A percentile compares a stretch with the other conserved stretches of the same genome.
Evolutionary conservation across 1,140 invertebrate genomes (phyloP).

Genomic region (Samia ricini): DNA sequence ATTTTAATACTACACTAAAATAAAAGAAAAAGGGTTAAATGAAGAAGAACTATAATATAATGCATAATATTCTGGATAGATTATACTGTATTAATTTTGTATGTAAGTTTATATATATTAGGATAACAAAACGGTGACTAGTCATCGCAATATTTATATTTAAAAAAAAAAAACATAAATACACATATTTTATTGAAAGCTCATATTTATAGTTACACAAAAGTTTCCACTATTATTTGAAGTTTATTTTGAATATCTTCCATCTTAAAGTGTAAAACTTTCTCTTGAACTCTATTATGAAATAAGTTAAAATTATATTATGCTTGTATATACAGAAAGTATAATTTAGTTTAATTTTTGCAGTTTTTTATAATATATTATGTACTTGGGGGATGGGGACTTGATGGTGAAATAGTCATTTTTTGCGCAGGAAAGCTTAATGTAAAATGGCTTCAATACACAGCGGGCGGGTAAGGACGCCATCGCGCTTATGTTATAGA

Average conservation of each 20-base stretch:
- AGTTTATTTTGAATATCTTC: not conserved
- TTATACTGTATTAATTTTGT: conserved; percentile 33
- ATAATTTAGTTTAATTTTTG: too few relatives aligned
- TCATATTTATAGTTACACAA: not conserved
- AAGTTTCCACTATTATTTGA: not conserved
- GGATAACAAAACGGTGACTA: conserved; percentile 49
- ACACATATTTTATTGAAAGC: not conserved
- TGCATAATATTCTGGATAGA: conserved; percentile 32
- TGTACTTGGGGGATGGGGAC: too few relatives aligned
- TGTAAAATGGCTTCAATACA: too few relatives aligned
- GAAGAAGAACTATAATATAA: not conserved
- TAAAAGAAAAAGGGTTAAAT: not conserved
- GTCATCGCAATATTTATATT: conserved; percentile 43
- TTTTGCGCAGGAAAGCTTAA: too few relatives aligned
- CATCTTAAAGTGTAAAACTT: not conserved
- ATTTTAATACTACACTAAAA: not conserved
- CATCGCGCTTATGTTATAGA: too few relatives aligned
- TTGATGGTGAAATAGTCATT: too few relatives aligned
- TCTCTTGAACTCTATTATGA: not conserved
- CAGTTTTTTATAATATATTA: too few relatives aligned
- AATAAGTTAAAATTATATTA: not conserved
- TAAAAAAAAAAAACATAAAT: not conserved
- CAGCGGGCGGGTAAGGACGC: too few relatives aligned
- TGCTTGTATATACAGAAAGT: too few relatives aligned
- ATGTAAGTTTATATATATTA: conserved; percentile 33